A percentile compares a stretch with the other conserved stretches of the same genome.
phyloP scores from a whole-genome alignment of 2,113 vertebrate species.

The Corythaixoides concolor region DNA sequence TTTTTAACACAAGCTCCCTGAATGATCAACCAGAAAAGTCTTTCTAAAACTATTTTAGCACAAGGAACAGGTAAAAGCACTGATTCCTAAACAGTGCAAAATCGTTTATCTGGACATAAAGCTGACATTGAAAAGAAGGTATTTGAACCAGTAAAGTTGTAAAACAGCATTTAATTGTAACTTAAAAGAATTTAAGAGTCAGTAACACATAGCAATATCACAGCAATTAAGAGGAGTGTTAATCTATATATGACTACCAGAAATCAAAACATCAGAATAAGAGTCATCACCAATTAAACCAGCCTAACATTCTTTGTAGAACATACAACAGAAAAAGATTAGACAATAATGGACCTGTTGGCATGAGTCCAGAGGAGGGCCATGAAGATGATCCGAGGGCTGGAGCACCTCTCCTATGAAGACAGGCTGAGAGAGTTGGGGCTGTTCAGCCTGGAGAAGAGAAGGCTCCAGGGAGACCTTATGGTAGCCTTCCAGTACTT shows the following conservation, averaged over 20 bases:
- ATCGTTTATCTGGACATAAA: not conserved
- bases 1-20: not conserved
- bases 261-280: not conserved
- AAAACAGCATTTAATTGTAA: not conserved
- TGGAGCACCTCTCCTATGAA: too few species aligned
- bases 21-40: not conserved
- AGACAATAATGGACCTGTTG: not conserved
- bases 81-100: not conserved
- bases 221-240: not conserved
- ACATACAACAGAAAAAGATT: not conserved
- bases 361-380: too few species aligned
- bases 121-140: not conserved
- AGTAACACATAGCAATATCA: not conserved
- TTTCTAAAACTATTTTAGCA: not conserved
- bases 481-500: too few species aligned
- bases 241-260: not conserved
- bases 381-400: too few species aligned
- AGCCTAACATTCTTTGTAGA: not conserved
- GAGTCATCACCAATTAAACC: not conserved
- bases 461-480: too few species aligned
- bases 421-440: too few species aligned
- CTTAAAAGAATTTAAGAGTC: not conserved
- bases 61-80: not conserved
- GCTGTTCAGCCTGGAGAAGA: too few species aligned
- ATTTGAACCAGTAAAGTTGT: not conserved